These are phyloP conservation scores for Amyelois transitella DNA, from an alignment of 1,140 invertebrate species.

Conservation along the genomic window DNA sequence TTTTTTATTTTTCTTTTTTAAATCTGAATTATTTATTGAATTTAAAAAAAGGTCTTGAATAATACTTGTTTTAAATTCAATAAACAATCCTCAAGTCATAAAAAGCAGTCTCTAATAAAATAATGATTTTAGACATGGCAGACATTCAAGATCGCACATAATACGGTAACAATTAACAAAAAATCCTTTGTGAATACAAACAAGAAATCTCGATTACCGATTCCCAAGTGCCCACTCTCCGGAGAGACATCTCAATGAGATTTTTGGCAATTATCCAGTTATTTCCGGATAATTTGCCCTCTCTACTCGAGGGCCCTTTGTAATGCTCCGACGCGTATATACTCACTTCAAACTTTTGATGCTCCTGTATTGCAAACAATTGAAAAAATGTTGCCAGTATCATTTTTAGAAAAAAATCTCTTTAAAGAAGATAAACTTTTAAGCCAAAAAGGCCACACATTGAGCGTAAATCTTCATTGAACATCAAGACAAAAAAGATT, in stretches of 20 bases:
- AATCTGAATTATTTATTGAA: background rate
- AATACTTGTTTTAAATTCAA: background rate
- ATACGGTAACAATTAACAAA: background rate
- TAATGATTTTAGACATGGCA: background rate
- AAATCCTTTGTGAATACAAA: background rate
- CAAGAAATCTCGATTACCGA: constrained; percentile 6
- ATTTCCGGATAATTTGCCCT: constrained; percentile 41
- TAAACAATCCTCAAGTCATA: background rate
- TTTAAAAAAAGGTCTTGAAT: background rate
- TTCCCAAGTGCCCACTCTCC: constrained; percentile 18
- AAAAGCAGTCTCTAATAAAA: background rate
- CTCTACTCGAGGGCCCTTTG: constrained; percentile 26
- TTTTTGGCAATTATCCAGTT: constrained; percentile 36
- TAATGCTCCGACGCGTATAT: constrained; percentile 26
- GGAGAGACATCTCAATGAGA: constrained; percentile 28
- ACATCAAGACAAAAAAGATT: too few species aligned
- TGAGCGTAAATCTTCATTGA: too few species aligned
- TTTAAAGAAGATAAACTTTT: too few species aligned
- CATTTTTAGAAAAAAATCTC: too few species aligned
- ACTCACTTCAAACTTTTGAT: constrained; percentile 8
- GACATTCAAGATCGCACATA: background rate
- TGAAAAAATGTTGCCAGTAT: background rate
- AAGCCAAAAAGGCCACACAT: too few species aligned
- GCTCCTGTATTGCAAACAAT: background rate
- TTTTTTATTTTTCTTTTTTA: background rate